Base-by-base conservation (phyloP, 2,797 vertebrate genomes). In the Diplodus puntazzo region DNA sequence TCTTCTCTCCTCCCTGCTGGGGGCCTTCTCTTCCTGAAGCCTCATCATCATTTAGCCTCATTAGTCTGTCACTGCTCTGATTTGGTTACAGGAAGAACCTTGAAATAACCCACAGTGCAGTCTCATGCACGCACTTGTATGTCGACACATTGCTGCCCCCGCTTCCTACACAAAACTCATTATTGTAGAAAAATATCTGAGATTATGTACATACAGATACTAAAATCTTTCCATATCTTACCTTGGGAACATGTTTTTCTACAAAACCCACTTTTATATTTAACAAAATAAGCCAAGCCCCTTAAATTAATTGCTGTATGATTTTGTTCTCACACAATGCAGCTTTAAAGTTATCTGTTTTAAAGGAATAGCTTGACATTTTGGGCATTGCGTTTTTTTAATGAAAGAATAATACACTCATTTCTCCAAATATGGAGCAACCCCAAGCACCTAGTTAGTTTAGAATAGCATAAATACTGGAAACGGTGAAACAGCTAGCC, bases 41-140 rank as follows among this genome's bases (percentile, higher is more conserved):
- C 83, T 89, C 87, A 85, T 92, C 90, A 93, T 94, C 91, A 93
- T 92, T 93, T 90, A 88, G 81, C 88, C 91, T 94, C 87, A 93
- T 95, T 95, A 94, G 88, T 87, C 86, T 92, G 92, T 94, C 92
- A 91, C 81, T 87, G 80, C 73, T 68, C 78, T 83, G 86, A 90
- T 94, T 84, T 39, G 46, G 88, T 95, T 94, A 92, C 95, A 91
- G 88, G 91, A 94, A 93, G 88, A 83, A 79, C 85, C 84, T 87
- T 88, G 79, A 89, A 89, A 87, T 81, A 75, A 80, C 81, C 83
- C 69, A 66, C 71, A 73, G 63, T 25, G 11, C 39, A 64, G 70
- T 18, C 73, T 65, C 50, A 43, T 59, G 77, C 61, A 73, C 61
- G 70, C 42, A 81, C 70, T 20, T 8, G n/a, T 3, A 52, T 21